phyloP scores from a whole-genome alignment of 2,888 invertebrate species.

The Beris morrisii region DNA sequence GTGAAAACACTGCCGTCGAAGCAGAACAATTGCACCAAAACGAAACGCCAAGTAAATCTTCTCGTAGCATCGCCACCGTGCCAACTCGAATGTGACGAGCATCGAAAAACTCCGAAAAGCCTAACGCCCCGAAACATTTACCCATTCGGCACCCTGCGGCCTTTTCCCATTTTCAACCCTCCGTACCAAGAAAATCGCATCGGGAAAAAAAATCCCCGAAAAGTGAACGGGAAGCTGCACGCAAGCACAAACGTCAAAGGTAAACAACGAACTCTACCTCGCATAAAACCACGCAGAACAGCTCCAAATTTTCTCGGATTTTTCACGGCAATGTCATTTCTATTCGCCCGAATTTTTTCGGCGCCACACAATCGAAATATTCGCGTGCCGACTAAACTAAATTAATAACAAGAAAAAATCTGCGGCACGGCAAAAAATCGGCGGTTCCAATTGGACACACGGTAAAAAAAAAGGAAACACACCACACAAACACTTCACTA shows the following conservation, averaged over 20 bases:
- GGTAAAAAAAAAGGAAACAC: constrained; percentile 15
- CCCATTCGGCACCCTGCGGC: no score
- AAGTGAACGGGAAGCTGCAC: not conserved
- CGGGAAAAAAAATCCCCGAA: not conserved
- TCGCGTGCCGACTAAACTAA: not conserved
- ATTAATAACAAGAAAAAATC: constrained; percentile 24
- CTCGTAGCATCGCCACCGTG: no score
- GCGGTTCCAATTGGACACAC: constrained; percentile 23
- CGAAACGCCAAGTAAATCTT: no score
- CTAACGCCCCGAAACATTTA: no score
- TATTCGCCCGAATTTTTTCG: not conserved
- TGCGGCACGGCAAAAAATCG: constrained; percentile 1
- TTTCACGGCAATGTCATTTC: constrained; percentile 9
- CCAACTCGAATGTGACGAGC: no score
- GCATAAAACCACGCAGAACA: constrained; percentile 14
- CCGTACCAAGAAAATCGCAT: not conserved
- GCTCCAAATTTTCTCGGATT: constrained; percentile 1
- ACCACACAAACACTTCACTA: constrained; percentile 34
- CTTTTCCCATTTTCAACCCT: no score
- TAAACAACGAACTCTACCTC: constrained; percentile 33
- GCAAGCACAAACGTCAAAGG: constrained; percentile 35
- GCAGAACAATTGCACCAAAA: no score
- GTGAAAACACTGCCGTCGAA: no score
- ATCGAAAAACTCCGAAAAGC: no score
- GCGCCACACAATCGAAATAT: not conserved